Percentiles rank a stretch among this genome's conserved stretches.
Evolutionary conservation across 1,140 invertebrate genomes (phyloP).

Genomic region (Phymastichus coffea): DNA sequence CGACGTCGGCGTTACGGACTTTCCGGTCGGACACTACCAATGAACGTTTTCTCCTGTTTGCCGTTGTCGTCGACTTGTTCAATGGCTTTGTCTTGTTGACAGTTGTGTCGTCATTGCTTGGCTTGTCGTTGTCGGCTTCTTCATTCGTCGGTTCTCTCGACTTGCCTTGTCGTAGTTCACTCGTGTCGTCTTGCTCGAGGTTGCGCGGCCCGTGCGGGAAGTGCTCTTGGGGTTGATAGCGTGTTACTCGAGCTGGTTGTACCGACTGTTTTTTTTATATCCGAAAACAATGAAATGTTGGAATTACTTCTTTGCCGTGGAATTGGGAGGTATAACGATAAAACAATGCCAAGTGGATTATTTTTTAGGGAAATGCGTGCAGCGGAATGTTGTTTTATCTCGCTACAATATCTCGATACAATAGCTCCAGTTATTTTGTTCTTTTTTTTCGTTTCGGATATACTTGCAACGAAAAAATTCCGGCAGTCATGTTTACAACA

Average conservation of each 20-base stretch:
- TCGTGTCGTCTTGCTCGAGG: slow-evolving; percentile 57
- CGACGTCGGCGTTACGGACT: slow-evolving; percentile 78
- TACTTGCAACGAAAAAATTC: no score
- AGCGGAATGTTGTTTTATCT: no score
- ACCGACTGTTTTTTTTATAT: slow-evolving; percentile 13
- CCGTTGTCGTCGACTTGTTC: slow-evolving; percentile 35
- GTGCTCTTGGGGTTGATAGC: slow-evolving; percentile 64
- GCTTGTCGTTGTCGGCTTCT: background rate
- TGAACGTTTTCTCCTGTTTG: slow-evolving; percentile 61
- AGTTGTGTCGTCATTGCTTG: background rate
- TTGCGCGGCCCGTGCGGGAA: slow-evolving; percentile 82
- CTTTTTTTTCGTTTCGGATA: no score
- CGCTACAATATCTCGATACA: no score
- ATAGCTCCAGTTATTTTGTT: no score
- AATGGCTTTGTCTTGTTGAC: slow-evolving; percentile 35
- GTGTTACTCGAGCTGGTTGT: slow-evolving; percentile 57
- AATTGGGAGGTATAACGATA: background rate
- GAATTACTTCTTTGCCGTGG: background rate
- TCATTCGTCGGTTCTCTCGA: slow-evolving; percentile 3
- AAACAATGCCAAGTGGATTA: no score
- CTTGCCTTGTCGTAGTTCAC: slow-evolving; percentile 1
- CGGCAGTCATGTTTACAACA: no score
- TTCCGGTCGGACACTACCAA: slow-evolving; percentile 71
- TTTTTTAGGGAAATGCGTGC: no score
- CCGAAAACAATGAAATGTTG: background rate